Evolutionary conservation across 2,113 vertebrate species (phyloP).

Genomic region (Vireo altiloquus): DNA sequence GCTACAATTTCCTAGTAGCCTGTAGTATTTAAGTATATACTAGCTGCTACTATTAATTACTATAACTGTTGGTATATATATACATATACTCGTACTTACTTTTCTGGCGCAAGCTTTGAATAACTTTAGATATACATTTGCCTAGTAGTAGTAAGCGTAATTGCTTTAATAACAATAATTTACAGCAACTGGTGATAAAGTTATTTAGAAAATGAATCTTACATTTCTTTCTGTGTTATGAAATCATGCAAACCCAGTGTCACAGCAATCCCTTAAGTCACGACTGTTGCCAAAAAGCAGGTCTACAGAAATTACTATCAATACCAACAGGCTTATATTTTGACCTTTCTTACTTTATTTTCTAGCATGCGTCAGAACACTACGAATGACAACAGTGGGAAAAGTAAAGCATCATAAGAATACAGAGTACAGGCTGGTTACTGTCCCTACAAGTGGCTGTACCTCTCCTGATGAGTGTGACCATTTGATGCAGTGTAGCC

Average conservation of each 20-base stretch:
- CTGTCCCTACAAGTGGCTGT: not conserved
- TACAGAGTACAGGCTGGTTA: not conserved
- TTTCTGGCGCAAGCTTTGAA: not conserved
- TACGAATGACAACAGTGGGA: not conserved
- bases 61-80: not conserved
- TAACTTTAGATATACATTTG: not conserved
- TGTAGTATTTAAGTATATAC: not conserved
- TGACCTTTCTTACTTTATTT: not conserved
- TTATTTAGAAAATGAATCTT: not conserved
- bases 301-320: not conserved
- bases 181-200: not conserved
- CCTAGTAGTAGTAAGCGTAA: not conserved
- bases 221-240: not conserved
- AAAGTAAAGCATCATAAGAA: not conserved
- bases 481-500: not conserved
- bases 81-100: not conserved
- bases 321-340: not conserved
- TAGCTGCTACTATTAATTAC: not conserved
- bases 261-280: not conserved
- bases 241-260: not conserved
- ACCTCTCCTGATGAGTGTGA: not conserved
- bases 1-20: not conserved
- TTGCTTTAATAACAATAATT: not conserved
- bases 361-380: not conserved
- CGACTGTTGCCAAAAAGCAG: rapidly evolving